Base-by-base conservation (phyloP, 53 echinoderm and acorn worm species). In the Patiria pectinifera region DNA sequence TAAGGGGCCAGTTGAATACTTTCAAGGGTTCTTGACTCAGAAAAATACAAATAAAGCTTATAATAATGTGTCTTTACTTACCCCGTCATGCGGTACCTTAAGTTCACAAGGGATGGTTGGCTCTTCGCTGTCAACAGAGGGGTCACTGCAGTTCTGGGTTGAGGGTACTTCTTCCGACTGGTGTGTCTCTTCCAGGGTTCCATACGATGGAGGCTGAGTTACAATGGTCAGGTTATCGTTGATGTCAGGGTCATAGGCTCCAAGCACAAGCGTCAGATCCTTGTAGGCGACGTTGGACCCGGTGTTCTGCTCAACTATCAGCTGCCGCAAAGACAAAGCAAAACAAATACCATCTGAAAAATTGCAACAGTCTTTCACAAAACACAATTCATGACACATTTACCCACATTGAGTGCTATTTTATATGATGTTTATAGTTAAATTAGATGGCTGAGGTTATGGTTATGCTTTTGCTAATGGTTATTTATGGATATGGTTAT, bases 211-310 rank as follows among this genome's bases (percentile, higher is more conserved):
- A 35, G 84, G 76, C 48, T 91, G 70, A 66, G 84, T 70, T 83
- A 77, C 14, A 21, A 91, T 10, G 45, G 46, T 89, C 66, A 93
- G 63, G 19, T 74, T 59, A 59, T 93, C 91, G 22, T 63, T 63
- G 14, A 13, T 60, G 84, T 93, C 93, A 16, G 84, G 91, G 48
- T 93, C 93, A 23, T 84, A 93, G 11, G 85, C 93, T 16, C 93
- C 93, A 16, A 94, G 11, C 43, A 13, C 49, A 8, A 69, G 91
- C 1, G 61, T 35, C 22, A 94, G 76, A 45, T 78, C 80, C 10
- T 10, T 19, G 75, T 94, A 94, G 22, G 66, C 94, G 3, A 90
- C 18, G 86, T 94, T 89, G 44, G 16, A 16, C n/a, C 69, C 90
- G 45, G 75, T 78, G 45, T 76, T 91, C 49, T 89, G 58, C 69